These are phyloP conservation scores for Rotaria socialis DNA, from an alignment of 2,888 invertebrate genomes.

Conservation along the genomic window DNA sequence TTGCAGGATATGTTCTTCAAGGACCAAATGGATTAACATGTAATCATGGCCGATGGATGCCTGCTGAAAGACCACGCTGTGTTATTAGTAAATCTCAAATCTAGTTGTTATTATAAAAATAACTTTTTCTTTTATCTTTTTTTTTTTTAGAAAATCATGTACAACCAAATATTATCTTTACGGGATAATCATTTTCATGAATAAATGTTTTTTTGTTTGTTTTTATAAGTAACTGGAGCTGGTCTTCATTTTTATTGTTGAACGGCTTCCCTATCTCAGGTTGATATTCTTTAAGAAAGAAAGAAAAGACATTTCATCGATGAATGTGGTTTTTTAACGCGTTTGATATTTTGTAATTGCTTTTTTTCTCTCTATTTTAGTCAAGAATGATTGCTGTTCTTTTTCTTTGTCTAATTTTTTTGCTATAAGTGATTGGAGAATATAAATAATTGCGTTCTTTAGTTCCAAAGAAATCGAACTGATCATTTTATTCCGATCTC, in stretches of 20 bases:
- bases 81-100: background rate
- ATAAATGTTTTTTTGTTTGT: background rate
- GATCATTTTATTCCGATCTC: no score
- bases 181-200: background rate
- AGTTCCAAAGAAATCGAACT: no score
- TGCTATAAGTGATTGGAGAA: background rate
- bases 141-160: background rate
- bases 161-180: conserved; percentile 27
- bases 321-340: background rate
- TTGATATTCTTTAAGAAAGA: no score
- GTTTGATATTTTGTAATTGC: background rate
- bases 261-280: background rate
- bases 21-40: conserved; percentile 14
- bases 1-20: background rate
- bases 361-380: background rate
- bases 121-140: background rate
- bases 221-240: background rate
- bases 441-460: background rate
- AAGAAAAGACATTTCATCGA: background rate
- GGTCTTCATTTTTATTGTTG: background rate
- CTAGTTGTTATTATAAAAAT: background rate
- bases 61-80: background rate
- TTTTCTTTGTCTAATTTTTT: background rate
- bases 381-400: background rate
- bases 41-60: conserved; percentile 25